Evolutionary conservation across 2,888 invertebrate genomes (phyloP).

Genomic region (Trissoscelio sp.): DNA sequence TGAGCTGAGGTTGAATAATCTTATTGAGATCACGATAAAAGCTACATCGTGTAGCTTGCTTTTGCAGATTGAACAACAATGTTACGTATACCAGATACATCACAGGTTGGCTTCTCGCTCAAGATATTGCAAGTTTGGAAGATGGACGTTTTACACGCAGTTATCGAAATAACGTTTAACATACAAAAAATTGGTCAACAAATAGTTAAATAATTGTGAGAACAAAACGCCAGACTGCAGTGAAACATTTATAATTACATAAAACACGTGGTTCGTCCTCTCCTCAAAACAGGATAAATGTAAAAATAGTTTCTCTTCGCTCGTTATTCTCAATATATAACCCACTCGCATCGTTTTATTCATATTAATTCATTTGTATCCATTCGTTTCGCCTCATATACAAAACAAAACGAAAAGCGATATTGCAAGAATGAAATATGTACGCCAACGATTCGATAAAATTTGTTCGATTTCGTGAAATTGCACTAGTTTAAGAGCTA

Average conservation of each 20-base stretch:
- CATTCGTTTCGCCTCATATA: conserved; percentile 17
- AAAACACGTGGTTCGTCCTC: conserved; percentile 64
- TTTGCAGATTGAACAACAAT: conserved; percentile 50
- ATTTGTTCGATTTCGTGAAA: conserved; percentile 51
- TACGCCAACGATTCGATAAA: conserved; percentile 40
- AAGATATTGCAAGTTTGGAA: conserved; percentile 65
- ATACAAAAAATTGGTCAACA: conserved; percentile 33
- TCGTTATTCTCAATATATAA: conserved; percentile 53
- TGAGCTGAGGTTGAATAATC: conserved; percentile 69
- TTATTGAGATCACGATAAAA: conserved; percentile 50
- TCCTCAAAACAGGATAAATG: conserved; percentile 65
- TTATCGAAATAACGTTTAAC: conserved; percentile 41
- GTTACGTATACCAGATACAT: conserved; percentile 69
- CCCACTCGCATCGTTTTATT: conserved; percentile 45
- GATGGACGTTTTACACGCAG: conserved; percentile 64
- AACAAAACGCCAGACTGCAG: conserved; percentile 57
- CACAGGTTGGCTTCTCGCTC: conserved; percentile 68
- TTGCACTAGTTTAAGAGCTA: conserved; percentile 64
- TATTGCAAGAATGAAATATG: conserved; percentile 38
- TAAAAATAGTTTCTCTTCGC: conserved; percentile 68
- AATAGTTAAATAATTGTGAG: conserved; percentile 29
- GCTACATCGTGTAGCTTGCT: not conserved
- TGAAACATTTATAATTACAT: conserved; percentile 44
- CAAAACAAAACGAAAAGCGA: conserved; percentile 46
- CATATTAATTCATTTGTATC: conserved; percentile 30